A percentile compares a stretch with the other conserved stretches of the same genome.
These are phyloP conservation scores for Conus betulinus DNA, from an alignment of 1,140 invertebrate species.

Conservation along the genomic window DNA sequence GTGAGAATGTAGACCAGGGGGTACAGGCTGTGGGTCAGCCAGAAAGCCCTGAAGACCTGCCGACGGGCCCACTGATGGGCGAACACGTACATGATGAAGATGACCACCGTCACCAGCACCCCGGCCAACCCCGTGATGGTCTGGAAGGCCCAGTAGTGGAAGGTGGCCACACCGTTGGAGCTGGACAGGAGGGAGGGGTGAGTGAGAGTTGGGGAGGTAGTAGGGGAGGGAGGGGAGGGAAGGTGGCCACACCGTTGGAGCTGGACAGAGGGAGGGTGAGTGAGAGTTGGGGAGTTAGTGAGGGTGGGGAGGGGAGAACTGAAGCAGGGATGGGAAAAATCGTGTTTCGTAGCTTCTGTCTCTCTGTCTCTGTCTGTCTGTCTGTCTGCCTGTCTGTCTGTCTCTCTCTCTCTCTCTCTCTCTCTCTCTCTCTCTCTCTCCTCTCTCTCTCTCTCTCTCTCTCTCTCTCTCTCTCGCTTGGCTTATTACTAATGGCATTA, in stretches of 20 bases:
- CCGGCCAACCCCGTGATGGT: constrained; percentile 87
- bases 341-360: too few species aligned
- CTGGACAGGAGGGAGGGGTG: constrained; percentile 39
- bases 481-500: too few species aligned
- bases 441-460: too few species aligned
- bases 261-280: neutral
- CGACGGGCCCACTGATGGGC: constrained; percentile 94
- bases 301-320: too few species aligned
- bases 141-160: constrained; percentile 66
- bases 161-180: constrained; percentile 58
- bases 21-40: constrained; percentile 95
- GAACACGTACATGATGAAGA: constrained; percentile 98
- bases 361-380: too few species aligned
- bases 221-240: neutral
- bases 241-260: neutral
- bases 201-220: neutral
- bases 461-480: too few species aligned
- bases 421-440: too few species aligned
- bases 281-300: neutral
- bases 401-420: too few species aligned
- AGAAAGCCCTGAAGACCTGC: constrained; percentile 81
- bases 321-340: too few species aligned
- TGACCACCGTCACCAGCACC: constrained; percentile 91
- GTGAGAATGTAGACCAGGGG: constrained; percentile 91
- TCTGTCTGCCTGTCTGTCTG: too few species aligned